Base-by-base conservation (phyloP, 1,140 invertebrate genomes). In the Bombus waltoni region DNA sequence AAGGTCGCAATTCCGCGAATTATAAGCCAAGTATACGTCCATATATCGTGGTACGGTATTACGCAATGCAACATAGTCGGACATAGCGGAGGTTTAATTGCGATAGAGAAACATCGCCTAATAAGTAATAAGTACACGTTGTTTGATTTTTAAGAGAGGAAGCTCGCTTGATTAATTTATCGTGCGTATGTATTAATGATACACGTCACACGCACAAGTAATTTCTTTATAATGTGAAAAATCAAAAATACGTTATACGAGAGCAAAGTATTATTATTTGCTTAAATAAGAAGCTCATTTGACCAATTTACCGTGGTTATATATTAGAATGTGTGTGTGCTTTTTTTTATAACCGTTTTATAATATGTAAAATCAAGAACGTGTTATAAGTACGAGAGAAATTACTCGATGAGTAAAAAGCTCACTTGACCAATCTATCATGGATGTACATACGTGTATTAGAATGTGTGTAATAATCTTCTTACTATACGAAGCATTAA, bases 1-100 rank as follows among this genome's bases (percentile, higher is more conserved):
- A n/a, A 47, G 75, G 42, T 57, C 57, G 75, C 82, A 28, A 40
- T 71, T 84, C 82, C 82, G 35, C 72, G 42, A 83, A 83, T 68
- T 83, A 68, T 40, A 76, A 83, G 59, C 59, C 28, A 32, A 18
- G 62, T 74, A 74, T 47, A 65, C 25, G 57, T 53, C 47, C 18
- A 53, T 53, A 53, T 22, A 53, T n/a, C 5, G 65, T 15, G n/a
- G 2, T 11, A 68, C 22, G 32, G 9, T 22, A 38, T 68, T 68
- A 38, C 66, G 35, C 66, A 68, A 68, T 38, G 38, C 66, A 35
- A 62, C 78, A 71, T 40, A 44, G 65, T 38, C 13, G 15, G 32
- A 9, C 65, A 32, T 40, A 22, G 32, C 42, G 57, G 18, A 53
- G 47, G 70, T 82, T 65, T 74, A 65, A 74, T 82, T 82, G 57